phyloP scores from a whole-genome alignment of 2,113 vertebrate species.

The Misgurnus anguillicaudatus region DNA sequence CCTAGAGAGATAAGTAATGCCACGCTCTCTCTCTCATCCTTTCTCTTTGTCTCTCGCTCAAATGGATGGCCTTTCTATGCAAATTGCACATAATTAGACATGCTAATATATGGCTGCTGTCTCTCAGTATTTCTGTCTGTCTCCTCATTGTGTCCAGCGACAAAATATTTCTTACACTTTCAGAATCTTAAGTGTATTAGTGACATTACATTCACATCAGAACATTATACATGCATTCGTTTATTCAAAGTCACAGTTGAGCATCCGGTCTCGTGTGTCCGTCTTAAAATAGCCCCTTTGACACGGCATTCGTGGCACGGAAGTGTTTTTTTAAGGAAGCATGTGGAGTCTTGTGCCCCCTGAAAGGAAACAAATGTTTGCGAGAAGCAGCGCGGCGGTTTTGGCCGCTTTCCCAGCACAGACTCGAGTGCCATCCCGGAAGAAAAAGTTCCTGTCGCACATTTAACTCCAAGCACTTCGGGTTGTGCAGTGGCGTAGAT shows the following conservation, averaged over 20 bases:
- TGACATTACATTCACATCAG: too few species aligned
- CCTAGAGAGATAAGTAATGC: constrained; percentile 3
- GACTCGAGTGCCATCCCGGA: constrained; percentile 58
- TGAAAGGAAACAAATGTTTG: constrained; percentile 73
- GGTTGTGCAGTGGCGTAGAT: too few species aligned
- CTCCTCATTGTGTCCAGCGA: constrained; percentile 34
- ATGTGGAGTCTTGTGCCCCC: constrained; percentile 55
- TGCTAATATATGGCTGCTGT: constrained; percentile 58
- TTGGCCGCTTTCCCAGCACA: constrained; percentile 63
- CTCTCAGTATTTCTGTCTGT: constrained; percentile 53
- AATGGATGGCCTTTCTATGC: constrained; percentile 50
- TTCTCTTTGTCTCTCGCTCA: background rate
- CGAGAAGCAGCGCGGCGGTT: constrained; percentile 58
- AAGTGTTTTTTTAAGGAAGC: constrained; percentile 62
- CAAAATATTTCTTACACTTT: constrained; percentile 42
- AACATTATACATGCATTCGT: background rate
- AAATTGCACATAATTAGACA: constrained; percentile 59
- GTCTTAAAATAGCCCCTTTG: constrained; percentile 72
- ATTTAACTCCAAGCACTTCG: constrained; percentile 44
- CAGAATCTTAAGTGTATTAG: background rate
- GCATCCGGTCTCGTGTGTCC: constrained; percentile 71
- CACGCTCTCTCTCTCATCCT: background rate
- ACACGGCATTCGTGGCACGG: constrained; percentile 60
- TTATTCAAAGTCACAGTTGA: background rate
- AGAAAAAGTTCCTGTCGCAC: constrained; percentile 49